Base-by-base conservation (phyloP, 2,113 vertebrate genomes). In the Corvus moneduloides region DNA sequence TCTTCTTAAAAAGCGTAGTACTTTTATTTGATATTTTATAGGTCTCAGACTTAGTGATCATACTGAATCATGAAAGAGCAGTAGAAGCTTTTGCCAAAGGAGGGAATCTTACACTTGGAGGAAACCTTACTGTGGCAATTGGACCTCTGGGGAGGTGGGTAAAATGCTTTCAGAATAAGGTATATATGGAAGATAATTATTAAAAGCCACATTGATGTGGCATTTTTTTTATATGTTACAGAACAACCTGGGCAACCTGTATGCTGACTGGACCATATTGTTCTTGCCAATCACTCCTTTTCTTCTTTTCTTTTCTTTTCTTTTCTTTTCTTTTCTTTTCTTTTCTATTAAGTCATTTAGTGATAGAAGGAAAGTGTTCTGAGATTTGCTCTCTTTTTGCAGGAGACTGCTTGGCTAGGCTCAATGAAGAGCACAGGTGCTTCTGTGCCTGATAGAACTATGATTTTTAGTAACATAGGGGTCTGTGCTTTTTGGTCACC, bases 11-110 rank as follows among this genome's bases (percentile, higher is more conserved):
- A 87, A 85, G 11, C 24, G 27, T 26, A n/a, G 27, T 77, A 54
- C 14, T 82, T 89, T 76, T 75, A 33, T 71, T 71, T 90, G 23
- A 13, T 71, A 39, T 94, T 77, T 93, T 92, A 12, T 89, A 99
- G 99, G 98, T 99, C 24, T 99, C 99, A 3, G 99, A 99, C 87
- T 98, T 99, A 96, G 99, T 99, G 61, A 98, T 99, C 96, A 99
- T 99, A 95, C 66, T 99, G 97, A 99, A 99, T 96, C 99, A 99
- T 62, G 98, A 98, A 44, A 94, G 98, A 84, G 99, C 99, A n/a
- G 98, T 99, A 37, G 99, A 99, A 77, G 99, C 99, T 18, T 99
- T 99, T 97, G 98, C 99, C 6, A 99, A 99, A 97, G 99, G 99
- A 11, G 99, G 99, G 9, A 99, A 99, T 96, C 98, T 99, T 61